Conservation (phyloP, 2,113 vertebrate species). For the Plecotus auritus region DNA sequence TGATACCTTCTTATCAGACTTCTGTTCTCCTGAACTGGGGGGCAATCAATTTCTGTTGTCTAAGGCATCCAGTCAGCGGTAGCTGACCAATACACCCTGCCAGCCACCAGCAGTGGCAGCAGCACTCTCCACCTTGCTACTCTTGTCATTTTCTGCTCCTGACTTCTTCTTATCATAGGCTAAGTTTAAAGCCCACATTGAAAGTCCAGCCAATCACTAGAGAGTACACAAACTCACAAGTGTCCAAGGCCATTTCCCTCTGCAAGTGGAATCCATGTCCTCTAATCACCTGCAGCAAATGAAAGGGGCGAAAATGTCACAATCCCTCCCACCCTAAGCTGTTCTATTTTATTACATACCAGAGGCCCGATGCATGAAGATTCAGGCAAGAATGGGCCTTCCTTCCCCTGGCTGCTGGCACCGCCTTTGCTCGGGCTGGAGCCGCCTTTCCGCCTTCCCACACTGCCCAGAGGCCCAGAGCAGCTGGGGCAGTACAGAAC, state of each 20-base stretch:
- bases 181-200: not conserved
- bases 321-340: not conserved
- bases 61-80: not conserved
- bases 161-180: not conserved
- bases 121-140: not conserved
- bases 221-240: not conserved
- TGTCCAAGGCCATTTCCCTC: not conserved
- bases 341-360: not conserved
- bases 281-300: not conserved
- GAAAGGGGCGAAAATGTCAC: not conserved
- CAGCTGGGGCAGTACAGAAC: too few species aligned
- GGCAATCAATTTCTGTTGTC: not conserved
- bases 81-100: not conserved
- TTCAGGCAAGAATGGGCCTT: too few species aligned
- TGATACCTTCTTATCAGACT: not conserved
- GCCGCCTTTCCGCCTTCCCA: too few species aligned
- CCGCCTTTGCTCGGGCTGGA: too few species aligned
- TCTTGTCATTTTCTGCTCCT: not conserved
- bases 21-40: not conserved
- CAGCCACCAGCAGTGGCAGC: not conserved
- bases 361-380: too few species aligned
- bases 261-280: not conserved
- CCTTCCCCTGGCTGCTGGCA: too few species aligned
- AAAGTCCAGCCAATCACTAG: not conserved
- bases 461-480: too few species aligned